Conservation (phyloP, 2,113 vertebrate genomes). For the Otus sunia region DNA sequence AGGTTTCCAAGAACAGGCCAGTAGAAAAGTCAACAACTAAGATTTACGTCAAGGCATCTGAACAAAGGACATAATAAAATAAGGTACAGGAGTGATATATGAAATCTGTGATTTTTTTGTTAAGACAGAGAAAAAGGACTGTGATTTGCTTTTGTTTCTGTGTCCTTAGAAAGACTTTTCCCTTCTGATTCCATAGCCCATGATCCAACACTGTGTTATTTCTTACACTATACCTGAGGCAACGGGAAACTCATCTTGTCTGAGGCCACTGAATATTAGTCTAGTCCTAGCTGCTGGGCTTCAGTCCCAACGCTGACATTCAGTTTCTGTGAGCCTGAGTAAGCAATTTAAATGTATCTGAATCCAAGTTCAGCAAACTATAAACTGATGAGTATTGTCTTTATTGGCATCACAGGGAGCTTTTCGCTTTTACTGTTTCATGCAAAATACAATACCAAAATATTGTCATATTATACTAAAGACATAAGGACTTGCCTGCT, state of each 20-base stretch:
- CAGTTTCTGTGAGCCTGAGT: not conserved
- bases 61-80: not conserved
- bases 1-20: not conserved
- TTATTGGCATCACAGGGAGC: not conserved
- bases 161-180: not conserved
- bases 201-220: not conserved
- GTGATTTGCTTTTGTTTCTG: not conserved
- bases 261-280: not conserved
- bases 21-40: not conserved
- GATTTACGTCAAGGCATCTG: not conserved
- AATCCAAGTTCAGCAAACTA: not conserved
- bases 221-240: not conserved
- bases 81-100: not conserved
- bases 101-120: not conserved
- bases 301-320: not conserved
- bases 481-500: not conserved
- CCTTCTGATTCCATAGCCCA: not conserved
- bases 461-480: not conserved
- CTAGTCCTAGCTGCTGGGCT: not conserved
- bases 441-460: not conserved
- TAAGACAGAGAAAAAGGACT: not conserved
- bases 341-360: not conserved
- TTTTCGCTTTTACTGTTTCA: not conserved
- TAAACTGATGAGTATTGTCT: not conserved
- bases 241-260: not conserved